A percentile compares a stretch with the other conserved stretches of the same genome.
Evolutionary conservation across 2,797 vertebrate genomes (phyloP).

Genomic region (Chelidonichthys spinosus): DNA sequence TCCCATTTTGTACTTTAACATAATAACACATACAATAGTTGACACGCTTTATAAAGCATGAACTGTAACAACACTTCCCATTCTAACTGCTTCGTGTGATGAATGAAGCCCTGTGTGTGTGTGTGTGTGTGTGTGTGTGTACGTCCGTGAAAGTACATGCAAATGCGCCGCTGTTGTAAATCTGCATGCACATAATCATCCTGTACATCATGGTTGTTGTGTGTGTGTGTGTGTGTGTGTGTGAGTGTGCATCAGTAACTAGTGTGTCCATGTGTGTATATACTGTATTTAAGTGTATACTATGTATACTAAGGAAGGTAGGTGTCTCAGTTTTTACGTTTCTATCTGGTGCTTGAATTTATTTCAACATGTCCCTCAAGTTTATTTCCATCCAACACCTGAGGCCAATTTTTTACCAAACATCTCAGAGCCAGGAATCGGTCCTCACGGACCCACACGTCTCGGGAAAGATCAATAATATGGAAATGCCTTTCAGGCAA

Average conservation of each 20-base stretch:
- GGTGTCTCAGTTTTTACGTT: slow-evolving; percentile 7
- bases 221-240: slow-evolving; percentile 1
- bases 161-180: slow-evolving; percentile 15
- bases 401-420: slow-evolving; percentile 30
- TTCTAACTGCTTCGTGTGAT: slow-evolving; percentile 39
- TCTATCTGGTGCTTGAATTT: neutral
- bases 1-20: slow-evolving; percentile 2
- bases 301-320: neutral
- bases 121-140: slow-evolving; percentile 14
- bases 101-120: slow-evolving; percentile 58
- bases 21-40: slow-evolving; percentile 6
- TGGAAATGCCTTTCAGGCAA: neutral
- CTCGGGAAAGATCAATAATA: neutral
- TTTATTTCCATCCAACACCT: slow-evolving; percentile 25
- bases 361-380: neutral
- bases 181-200: slow-evolving; percentile 31
- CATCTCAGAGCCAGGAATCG: slow-evolving; percentile 9
- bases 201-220: slow-evolving; percentile 12
- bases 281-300: neutral
- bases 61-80: slow-evolving; percentile 21
- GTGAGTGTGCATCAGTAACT: neutral
- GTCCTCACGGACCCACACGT: neutral
- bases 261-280: neutral
- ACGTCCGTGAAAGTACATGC: slow-evolving; percentile 18
- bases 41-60: slow-evolving; percentile 24